These are phyloP conservation scores for Mamestra configurata DNA, from an alignment of 1,140 invertebrate genomes.

Conservation along the genomic window DNA sequence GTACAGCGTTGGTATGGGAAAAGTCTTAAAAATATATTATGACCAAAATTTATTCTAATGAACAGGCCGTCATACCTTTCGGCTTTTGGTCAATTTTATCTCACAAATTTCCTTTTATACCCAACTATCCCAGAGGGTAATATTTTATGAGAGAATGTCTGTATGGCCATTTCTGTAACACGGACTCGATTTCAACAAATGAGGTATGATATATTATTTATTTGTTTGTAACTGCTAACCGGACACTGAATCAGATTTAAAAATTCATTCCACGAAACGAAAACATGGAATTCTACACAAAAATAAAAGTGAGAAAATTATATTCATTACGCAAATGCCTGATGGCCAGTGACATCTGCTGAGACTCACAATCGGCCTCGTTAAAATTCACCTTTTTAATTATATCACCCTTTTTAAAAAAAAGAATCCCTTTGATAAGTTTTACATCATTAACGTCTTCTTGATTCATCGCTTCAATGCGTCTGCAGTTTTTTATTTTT, in stretches of 20 bases:
- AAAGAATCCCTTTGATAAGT: constrained; percentile 61
- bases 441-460: constrained; percentile 56
- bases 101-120: no score
- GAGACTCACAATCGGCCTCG: constrained; percentile 62
- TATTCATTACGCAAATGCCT: constrained; percentile 42
- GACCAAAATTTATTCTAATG: no score
- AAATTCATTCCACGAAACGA: not conserved
- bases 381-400: constrained; percentile 70
- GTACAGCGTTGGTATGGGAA: not conserved
- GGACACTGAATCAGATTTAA: not conserved
- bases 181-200: no score
- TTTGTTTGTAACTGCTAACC: no score
- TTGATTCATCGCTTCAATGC: constrained; percentile 42
- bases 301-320: constrained; percentile 5
- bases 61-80: no score
- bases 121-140: no score
- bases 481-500: not conserved
- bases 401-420: constrained; percentile 55
- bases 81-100: no score
- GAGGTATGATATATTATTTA: no score
- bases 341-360: constrained; percentile 24
- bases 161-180: no score
- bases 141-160: no score
- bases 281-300: not conserved
- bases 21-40: no score